Evolutionary conservation across 2,113 vertebrate species (phyloP), one percentile per base, ranked within the genome.

Genomic region (Delphinapterus leucas): DNA sequence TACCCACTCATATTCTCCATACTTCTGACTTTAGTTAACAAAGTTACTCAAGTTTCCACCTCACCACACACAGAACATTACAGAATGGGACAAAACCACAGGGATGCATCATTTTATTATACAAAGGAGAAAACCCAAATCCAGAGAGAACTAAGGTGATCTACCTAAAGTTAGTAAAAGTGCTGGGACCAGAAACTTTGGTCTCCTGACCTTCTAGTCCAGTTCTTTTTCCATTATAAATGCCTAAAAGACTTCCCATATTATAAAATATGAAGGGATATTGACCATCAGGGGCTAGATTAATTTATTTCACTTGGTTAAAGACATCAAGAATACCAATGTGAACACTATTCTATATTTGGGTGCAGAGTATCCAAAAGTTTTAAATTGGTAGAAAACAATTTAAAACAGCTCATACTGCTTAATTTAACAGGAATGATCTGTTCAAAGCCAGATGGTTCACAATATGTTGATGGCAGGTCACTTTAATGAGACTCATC

Each of bases 241-340:
- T 41, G 31, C 61, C 74, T 33, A 4, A 81, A 85, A 80, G 23
- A 41, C 33, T 58, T 73, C 5, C 47, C 41, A 36, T 12, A 36
- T 55, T n/a, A 81, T 38, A 94, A 28, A 61, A 58, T 25, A 67
- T 14, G 7, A 73, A 86, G 44, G 14, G 85, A 67, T 41, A 38
- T 2, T 80, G 38, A 53, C 20, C 21, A 15, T 26, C 13, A 65
- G 70, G 65, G 93, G 67, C 73, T 88, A 98, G 0, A 0, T 77
- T 91, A 86, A 61, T 80, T 95, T 94, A 97, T 53, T 83, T 79
- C 36, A 90, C 21, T 90, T 93, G 94, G 97, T 92, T 92, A 97
- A 97, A 97, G 58, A 73, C 90, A 76, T 26, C 26, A 61, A 31
- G n/a, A 91, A 74, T 6, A 60, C 12, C 15, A 73, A 36, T 31